Evolutionary conservation across 2,888 invertebrate genomes (phyloP), one percentile per base, ranked within the genome.

Genomic region (Theodoxus fluviatilis): DNA sequence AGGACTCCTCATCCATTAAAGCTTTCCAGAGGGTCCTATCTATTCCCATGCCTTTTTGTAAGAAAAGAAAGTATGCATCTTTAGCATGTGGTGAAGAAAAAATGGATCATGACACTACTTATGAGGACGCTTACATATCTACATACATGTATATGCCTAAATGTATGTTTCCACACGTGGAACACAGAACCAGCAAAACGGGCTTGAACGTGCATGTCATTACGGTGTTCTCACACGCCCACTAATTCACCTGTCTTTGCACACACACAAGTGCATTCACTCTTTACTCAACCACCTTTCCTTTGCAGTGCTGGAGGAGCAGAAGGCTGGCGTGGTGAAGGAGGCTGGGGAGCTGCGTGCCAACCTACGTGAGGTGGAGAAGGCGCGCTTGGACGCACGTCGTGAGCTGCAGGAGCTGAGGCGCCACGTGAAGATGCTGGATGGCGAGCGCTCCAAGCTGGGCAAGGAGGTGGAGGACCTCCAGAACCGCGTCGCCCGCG

Each of bases 241-340:
- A 12, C 18, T 43, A 12, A 12, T 9, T 9, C 18, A 43, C 18
- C 43, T 43, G 43, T 9, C 18, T 43, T 43, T 12, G 12, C 43
- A 9, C 43, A 43, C 9, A 12, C 43, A 43, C 43, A 43, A 12
- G 9, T 22, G 9, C 22, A 55, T 18, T 18, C 22, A 18, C 22
- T 55, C 7, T 55, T 55, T 55, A 18, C 22, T 55, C 22, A n/a
- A n/a, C n/a, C n/a, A n/a, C 18, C 35, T 28, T 25, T 15, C 25
- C 43, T 61, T 66, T 91, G 92, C 77, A 92, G 93, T 92, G 83
- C 74, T 95, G 78, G 95, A 95, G 87, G 95, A 96, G 79, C 90
- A 91, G 74, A 93, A 93, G 81, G 90, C 91, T 18, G 89, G 91
- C 0, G 85, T 94, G 18, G 94, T 94, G 78, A 90, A 91, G 67